Evolutionary conservation across 2,797 vertebrate species (phyloP).

Genomic region (Ambastaia sidthimunki): DNA sequence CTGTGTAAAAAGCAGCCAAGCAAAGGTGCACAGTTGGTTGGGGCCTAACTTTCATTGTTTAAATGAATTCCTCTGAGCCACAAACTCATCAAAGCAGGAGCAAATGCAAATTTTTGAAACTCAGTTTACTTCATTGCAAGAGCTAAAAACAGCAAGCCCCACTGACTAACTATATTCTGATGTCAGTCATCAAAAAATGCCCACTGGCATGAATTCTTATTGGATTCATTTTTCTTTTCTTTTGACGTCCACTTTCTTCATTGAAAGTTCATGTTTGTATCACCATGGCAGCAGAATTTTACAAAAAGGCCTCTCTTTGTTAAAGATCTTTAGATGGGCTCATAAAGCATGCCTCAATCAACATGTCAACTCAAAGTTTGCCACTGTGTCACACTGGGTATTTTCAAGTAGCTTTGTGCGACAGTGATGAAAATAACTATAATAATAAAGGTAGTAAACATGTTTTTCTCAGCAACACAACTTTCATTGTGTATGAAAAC

Average conservation of each 20-base stretch:
- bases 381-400: conserved; percentile 39
- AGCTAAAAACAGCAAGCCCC: background rate
- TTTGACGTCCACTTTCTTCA: conserved; percentile 22
- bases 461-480: background rate
- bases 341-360: conserved; percentile 49
- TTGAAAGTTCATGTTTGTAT: conserved; percentile 57
- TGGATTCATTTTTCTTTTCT: conserved; percentile 28
- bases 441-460: conserved; percentile 23
- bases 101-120: conserved; percentile 7
- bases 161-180: background rate
- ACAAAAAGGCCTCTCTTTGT: conserved; percentile 65
- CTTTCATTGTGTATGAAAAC: background rate
- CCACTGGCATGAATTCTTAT: conserved; percentile 16
- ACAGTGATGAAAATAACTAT: conserved; percentile 37
- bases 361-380: conserved; percentile 53
- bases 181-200: conserved; percentile 33
- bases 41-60: background rate
- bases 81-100: background rate
- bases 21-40: background rate
- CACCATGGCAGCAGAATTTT: conserved; percentile 75
- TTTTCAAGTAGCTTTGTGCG: conserved; percentile 34
- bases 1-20: background rate
- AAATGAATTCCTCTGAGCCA: conserved; percentile 1
- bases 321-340: conserved; percentile 60
- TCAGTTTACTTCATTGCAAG: conserved; percentile 20